phyloP scores from a whole-genome alignment of 2,797 vertebrate genomes.

The Labeo calbasu region DNA sequence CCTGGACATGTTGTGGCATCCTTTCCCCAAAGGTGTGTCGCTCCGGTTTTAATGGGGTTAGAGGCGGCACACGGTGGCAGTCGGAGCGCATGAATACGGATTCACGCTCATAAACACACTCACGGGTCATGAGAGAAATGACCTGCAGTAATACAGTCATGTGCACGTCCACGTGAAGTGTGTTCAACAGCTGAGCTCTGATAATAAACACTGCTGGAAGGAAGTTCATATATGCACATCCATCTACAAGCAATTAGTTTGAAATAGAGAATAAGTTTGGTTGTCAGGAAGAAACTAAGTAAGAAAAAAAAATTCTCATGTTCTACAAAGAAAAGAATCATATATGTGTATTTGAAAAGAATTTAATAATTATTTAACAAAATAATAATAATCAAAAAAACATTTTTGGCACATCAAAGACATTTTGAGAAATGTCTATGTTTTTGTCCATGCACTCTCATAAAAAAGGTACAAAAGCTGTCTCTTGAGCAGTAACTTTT shows the following conservation, averaged over 20 bases:
- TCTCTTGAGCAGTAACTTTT: no score
- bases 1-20: conserved; percentile 26
- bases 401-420: no score
- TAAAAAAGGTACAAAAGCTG: no score
- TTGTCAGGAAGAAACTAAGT: no score
- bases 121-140: background rate
- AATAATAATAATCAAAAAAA: no score
- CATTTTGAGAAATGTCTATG: no score
- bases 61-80: background rate
- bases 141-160: background rate
- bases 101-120: background rate
- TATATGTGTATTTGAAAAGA: no score
- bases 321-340: no score
- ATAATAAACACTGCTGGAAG: conserved; percentile 1
- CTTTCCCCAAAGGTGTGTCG: conserved; percentile 33
- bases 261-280: background rate
- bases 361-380: no score
- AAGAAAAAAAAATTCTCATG: no score
- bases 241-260: background rate
- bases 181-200: conserved; percentile 32
- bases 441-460: no score
- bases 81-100: background rate
- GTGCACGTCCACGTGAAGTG: background rate
- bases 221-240: background rate
- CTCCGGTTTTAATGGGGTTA: background rate